Evolutionary conservation across 2,888 invertebrate species (phyloP), one percentile per base, ranked within the genome.

Genomic region (Cataglyphis cursor): DNA sequence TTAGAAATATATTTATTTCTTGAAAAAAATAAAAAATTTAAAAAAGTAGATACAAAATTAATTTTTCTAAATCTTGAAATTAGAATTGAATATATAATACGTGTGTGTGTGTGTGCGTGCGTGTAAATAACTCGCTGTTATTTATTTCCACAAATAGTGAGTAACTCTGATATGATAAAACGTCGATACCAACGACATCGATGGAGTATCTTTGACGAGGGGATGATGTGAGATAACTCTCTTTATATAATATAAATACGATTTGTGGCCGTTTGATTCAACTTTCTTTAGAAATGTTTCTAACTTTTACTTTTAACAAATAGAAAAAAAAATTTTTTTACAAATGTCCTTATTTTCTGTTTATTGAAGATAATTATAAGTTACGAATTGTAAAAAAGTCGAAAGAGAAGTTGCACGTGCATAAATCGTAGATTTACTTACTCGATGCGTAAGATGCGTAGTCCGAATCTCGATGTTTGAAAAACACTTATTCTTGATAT

Each of bases 171-270:
- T 24, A 44, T 59, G 64, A 68, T 12, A 78, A 68, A 65, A 66
- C 38, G 35, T 64, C 38, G 24, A 76, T 38, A 59, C 1, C 74
- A 21, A 48, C 35, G 21, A 31, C 31, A 64, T 68, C 51, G 41
- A 68, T 28, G 35, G 21, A 59, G 61, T 44, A 44, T 9, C 66
- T 35, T 18, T 80, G 59, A 80, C 44, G 48, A 61, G 72, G 31
- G 21, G 51, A 15, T 48, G 78, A 72, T 80, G 44, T 9, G 59
- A 80, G 59, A 72, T 72, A 78, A 70, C 41, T 18, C 28, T 28
- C 31, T 51, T n/a, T 59, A n/a, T 24, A 24, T 18, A 21, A 24
- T 35, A 31, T 21, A 21, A 18, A 24, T 41, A 41, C 12, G 35
- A 76, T 66, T 57, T 76, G 41, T 41, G 44, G 1, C 5, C 15